Conservation (phyloP, 2,113 vertebrate species). For the Myocastor coypus region DNA sequence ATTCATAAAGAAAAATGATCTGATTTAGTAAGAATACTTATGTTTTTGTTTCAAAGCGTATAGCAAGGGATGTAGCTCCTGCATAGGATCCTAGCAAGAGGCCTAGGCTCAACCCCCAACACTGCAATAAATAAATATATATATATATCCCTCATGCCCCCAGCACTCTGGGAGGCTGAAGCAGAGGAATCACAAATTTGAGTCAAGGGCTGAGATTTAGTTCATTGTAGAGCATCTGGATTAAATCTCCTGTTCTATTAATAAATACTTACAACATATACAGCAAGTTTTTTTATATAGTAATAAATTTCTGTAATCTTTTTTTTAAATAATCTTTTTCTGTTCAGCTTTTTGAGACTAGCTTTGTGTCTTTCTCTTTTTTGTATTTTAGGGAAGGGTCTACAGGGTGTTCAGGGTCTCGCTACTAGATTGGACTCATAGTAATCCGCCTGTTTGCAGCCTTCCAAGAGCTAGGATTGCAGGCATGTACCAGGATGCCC, state of each 20-base stretch:
- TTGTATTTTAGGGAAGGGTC: no score
- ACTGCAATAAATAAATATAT: no score
- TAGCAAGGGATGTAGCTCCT: neutral
- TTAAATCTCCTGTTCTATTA: neutral
- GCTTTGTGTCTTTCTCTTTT: neutral
- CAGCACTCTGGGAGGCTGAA: neutral
- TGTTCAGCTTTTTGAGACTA: neutral
- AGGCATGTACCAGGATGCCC: no score
- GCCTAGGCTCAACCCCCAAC: neutral
- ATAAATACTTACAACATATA: neutral
- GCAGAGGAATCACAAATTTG: neutral
- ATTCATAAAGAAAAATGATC: neutral
- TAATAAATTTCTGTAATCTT: neutral
- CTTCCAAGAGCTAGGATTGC: no score
- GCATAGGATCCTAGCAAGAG: neutral
- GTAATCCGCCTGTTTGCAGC: no score
- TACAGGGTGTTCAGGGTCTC: no score
- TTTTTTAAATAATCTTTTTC: neutral
- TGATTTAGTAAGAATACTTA: neutral
- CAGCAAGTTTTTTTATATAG: neutral
- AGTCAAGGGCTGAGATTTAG: neutral
- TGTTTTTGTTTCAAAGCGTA: neutral
- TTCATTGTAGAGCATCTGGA: neutral
- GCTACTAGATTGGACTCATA: no score
- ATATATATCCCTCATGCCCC: no score